Evolutionary conservation across 2,797 vertebrate genomes (phyloP).

Genomic region (Poecilia wingei): DNA sequence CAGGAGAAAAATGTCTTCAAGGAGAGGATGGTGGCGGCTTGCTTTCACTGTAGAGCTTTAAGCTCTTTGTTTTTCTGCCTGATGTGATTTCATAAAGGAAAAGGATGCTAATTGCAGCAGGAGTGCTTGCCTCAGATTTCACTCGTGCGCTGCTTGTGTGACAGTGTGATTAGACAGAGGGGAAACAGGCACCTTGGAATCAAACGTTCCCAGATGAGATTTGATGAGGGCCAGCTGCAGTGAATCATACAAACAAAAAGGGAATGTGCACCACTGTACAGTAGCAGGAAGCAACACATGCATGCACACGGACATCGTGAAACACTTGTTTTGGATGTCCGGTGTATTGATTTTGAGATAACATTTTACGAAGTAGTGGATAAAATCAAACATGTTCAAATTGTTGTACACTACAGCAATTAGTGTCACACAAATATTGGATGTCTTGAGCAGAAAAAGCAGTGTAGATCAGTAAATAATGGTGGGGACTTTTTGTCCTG

Average conservation of each 20-base stretch:
- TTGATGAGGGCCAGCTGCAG: constrained; percentile 82
- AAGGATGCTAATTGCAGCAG: constrained; percentile 75
- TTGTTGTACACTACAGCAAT: constrained; percentile 25
- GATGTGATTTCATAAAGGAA: constrained; percentile 74
- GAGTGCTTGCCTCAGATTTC: constrained; percentile 70
- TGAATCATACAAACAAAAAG: constrained; percentile 57
- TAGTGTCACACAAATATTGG: neutral
- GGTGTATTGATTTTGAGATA: constrained; percentile 70
- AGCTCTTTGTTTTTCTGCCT: constrained; percentile 57
- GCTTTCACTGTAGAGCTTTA: constrained; percentile 31
- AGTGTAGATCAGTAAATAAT: neutral
- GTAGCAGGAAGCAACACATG: constrained; percentile 61
- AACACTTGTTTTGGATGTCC: constrained; percentile 50
- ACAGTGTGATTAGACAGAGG: constrained; percentile 74
- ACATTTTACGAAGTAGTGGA: constrained; percentile 55
- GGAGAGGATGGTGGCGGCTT: constrained; percentile 40
- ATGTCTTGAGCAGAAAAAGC: neutral
- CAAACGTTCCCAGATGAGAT: constrained; percentile 83
- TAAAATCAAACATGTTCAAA: constrained; percentile 40
- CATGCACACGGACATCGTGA: constrained; percentile 34
- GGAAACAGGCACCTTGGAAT: constrained; percentile 80
- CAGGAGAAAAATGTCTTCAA: constrained; percentile 27
- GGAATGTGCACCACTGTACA: constrained; percentile 56
- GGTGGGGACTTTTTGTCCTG: neutral
- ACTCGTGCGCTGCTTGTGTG: constrained; percentile 77